Conservation (phyloP, 2,888 invertebrate genomes). For the Gymnosoma rotundatum region DNA sequence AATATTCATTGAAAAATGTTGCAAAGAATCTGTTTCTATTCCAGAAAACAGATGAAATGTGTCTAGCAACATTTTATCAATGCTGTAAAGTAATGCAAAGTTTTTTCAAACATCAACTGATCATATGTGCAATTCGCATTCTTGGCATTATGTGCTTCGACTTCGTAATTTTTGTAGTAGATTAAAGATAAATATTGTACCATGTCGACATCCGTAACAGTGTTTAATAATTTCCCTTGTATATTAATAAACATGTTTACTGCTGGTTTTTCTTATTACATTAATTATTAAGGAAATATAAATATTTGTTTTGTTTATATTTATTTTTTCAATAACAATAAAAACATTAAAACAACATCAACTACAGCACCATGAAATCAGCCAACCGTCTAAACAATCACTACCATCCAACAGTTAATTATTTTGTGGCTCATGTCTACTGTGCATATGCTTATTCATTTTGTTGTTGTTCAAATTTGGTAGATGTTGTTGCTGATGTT, state of each 20-base stretch:
- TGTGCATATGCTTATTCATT: background rate
- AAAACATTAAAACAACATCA: conserved; percentile 17
- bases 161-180: too few relatives aligned
- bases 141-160: too few relatives aligned
- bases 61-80: too few relatives aligned
- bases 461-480: conserved; percentile 11
- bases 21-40: too few relatives aligned
- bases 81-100: too few relatives aligned
- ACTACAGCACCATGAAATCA: conserved; percentile 15
- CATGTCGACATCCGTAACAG: too few relatives aligned
- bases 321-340: conserved; percentile 35
- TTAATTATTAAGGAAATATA: conserved; percentile 60
- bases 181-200: too few relatives aligned
- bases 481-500: conserved; percentile 25
- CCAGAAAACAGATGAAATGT: too few relatives aligned
- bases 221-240: too few relatives aligned
- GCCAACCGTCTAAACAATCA: conserved; percentile 47
- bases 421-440: conserved; percentile 49
- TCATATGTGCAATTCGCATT: too few relatives aligned
- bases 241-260: conserved; percentile 10
- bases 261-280: background rate
- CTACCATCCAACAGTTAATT: conserved; percentile 42
- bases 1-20: too few relatives aligned
- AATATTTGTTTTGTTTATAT: conserved; percentile 16
- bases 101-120: too few relatives aligned